Evolutionary conservation across 1,140 invertebrate species (phyloP).

Genomic region (Eueides isabella): DNA sequence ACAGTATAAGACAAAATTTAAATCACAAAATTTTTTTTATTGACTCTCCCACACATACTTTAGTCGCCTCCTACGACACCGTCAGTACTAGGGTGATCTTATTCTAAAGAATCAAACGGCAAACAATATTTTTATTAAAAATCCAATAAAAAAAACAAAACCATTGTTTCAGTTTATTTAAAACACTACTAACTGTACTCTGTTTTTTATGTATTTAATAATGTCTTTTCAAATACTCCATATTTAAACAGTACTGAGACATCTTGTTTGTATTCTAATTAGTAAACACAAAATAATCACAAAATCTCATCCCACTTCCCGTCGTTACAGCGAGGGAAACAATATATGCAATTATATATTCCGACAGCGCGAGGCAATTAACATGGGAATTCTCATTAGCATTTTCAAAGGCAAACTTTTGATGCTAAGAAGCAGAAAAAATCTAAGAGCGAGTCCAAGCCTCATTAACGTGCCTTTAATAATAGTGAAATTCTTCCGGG

Average conservation of each 20-base stretch:
- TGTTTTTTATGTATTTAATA: not conserved
- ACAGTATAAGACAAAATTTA: not conserved
- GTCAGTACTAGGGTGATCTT: too few species aligned
- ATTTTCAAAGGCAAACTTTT: constrained; percentile 73
- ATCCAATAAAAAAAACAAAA: too few species aligned
- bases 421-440: constrained; percentile 72
- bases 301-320: constrained; percentile 54
- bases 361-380: constrained; percentile 67
- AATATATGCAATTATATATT: constrained; percentile 76
- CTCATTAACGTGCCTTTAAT: constrained; percentile 75
- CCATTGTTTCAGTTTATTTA: too few species aligned
- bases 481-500: constrained; percentile 61
- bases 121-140: too few species aligned
- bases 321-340: constrained; percentile 57
- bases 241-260: constrained; percentile 28
- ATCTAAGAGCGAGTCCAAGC: constrained; percentile 62
- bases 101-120: too few species aligned
- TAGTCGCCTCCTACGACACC: too few species aligned
- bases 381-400: constrained; percentile 75
- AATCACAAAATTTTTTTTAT: too few species aligned
- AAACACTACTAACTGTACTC: not conserved
- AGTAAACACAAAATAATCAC: constrained; percentile 53
- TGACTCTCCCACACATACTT: too few species aligned
- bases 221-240: not conserved
- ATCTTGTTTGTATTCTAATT: constrained; percentile 55